A percentile compares a stretch with the other conserved stretches of the same genome.
Conservation (phyloP, 2,113 vertebrate genomes). For the Cygnus atratus region DNA sequence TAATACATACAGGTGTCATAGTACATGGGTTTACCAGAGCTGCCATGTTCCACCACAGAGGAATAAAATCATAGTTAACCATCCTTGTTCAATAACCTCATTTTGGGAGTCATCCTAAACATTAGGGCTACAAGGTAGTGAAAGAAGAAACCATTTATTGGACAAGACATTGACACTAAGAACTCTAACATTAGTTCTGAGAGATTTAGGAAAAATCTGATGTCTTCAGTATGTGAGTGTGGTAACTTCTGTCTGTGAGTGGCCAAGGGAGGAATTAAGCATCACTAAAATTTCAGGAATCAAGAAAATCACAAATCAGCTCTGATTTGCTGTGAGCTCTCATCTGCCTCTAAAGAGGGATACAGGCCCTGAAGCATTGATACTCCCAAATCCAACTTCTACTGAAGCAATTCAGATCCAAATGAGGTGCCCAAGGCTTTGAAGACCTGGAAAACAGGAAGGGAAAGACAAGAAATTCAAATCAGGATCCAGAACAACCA, state of each 20-base stretch:
- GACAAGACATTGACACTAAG: neutral
- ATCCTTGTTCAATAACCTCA: neutral
- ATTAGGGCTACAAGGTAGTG: neutral
- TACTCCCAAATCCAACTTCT: neutral
- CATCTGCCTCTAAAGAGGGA: neutral
- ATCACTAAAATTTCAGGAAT: neutral
- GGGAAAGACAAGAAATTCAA: neutral
- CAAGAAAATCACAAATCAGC: neutral
- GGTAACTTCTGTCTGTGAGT: neutral
- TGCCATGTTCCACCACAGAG: neutral
- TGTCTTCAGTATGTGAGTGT: neutral
- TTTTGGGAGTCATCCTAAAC: neutral
- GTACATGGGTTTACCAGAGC: neutral
- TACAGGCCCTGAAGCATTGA: neutral
- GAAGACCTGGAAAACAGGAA: neutral
- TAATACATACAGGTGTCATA: neutral
- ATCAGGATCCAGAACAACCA: neutral
- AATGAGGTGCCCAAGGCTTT: neutral
- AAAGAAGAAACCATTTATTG: neutral
- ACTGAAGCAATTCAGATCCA: neutral
- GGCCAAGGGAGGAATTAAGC: neutral
- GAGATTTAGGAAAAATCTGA: neutral
- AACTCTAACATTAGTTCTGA: neutral
- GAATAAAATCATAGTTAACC: neutral
- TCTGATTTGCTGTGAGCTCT: neutral